phyloP scores from a whole-genome alignment of 1,140 invertebrate genomes.

The Potamilus streckersoni region DNA sequence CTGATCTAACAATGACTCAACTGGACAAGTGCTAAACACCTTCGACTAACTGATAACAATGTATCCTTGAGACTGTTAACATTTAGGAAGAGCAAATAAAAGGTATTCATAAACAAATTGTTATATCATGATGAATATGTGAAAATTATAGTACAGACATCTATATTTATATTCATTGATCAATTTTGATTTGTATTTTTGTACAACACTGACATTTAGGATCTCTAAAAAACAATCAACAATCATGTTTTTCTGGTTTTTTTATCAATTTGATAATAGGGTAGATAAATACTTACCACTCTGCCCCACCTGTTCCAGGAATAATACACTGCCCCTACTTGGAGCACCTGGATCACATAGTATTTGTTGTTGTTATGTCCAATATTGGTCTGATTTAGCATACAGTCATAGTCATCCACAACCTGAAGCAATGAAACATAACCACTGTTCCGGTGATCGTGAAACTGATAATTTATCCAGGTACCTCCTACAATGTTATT shows the following conservation, averaged over 20 bases:
- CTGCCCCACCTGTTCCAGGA: conserved; percentile 73
- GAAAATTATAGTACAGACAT: too few species aligned
- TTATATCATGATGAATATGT: too few species aligned
- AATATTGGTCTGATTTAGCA: conserved; percentile 74
- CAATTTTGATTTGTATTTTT: neutral
- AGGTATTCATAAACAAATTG: too few species aligned
- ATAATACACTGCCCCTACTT: conserved; percentile 60
- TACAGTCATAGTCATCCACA: conserved; percentile 69
- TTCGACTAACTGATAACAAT: too few species aligned
- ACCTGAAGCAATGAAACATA: conserved; percentile 60
- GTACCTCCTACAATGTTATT: neutral
- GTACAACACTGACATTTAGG: neutral
- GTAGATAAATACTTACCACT: conserved; percentile 65
- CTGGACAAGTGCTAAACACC: too few species aligned
- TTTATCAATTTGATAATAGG: neutral
- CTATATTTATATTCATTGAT: too few species aligned
- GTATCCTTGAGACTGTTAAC: too few species aligned
- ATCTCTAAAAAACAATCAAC: neutral
- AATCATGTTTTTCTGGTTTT: neutral
- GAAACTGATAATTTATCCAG: neutral
- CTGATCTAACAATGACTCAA: too few species aligned
- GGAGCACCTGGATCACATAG: conserved; percentile 72
- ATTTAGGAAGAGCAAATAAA: too few species aligned
- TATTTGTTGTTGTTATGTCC: conserved; percentile 74
- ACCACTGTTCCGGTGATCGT: neutral